phyloP scores from a whole-genome alignment of 2,113 vertebrate genomes.

The Brienomyrus brachyistius region DNA sequence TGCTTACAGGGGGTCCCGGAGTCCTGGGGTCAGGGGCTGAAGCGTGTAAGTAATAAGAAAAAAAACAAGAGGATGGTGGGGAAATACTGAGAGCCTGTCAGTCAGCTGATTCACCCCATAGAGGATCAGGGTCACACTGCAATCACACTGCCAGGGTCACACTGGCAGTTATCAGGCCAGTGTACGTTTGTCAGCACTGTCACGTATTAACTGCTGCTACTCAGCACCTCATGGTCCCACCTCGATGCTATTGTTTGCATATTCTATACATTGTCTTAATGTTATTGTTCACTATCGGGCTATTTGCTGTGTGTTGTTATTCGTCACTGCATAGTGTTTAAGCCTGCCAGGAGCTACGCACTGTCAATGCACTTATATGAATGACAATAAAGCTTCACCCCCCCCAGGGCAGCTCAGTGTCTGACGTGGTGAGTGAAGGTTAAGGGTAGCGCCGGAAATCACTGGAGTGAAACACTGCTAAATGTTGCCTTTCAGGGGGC shows the following conservation, averaged over 20 bases:
- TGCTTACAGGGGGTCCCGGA: background rate
- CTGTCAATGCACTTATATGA: background rate
- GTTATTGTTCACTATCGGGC: no score
- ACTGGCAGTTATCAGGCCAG: background rate
- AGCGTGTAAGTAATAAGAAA: no score
- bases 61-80: background rate
- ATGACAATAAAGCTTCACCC: background rate
- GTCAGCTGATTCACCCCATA: background rate
- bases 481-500: no score
- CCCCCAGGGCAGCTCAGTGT: no score
- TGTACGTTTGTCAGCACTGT: background rate
- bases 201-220: background rate
- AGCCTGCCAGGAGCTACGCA: background rate
- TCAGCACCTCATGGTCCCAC: background rate
- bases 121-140: background rate
- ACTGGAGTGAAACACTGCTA: no score
- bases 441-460: no score
- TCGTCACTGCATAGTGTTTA: background rate
- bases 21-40: no score
- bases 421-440: no score
- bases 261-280: background rate
- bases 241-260: background rate
- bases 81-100: background rate
- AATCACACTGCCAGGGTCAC: background rate
- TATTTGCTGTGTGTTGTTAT: no score